phyloP scores from a whole-genome alignment of 2,888 invertebrate genomes.

The Hypselothyrea guttata region DNA sequence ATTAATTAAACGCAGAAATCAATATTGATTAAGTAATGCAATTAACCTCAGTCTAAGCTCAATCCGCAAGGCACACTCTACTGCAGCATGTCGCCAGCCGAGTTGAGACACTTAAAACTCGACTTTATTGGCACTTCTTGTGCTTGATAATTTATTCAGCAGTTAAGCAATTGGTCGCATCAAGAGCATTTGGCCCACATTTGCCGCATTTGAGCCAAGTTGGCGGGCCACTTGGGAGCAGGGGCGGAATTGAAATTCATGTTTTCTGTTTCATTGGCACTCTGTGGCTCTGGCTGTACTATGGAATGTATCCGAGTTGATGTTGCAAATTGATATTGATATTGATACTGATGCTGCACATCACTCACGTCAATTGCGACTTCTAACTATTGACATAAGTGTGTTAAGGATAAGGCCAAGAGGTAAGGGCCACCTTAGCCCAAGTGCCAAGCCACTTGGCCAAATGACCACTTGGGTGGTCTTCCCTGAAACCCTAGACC shows the following conservation, averaged over 20 bases:
- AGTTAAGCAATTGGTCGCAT: constrained; percentile 20
- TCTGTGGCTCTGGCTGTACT: too few species aligned
- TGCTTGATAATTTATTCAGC: constrained; percentile 16
- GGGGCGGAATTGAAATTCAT: constrained; percentile 38
- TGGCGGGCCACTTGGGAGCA: too few species aligned
- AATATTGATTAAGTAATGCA: too few species aligned
- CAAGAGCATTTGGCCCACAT: constrained; percentile 2
- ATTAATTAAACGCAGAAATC: too few species aligned
- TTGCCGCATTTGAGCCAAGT: too few species aligned
- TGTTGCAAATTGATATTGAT: too few species aligned
- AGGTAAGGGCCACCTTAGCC: constrained; percentile 8
- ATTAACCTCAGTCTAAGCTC: too few species aligned
- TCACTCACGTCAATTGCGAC: not conserved
- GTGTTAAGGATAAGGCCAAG: not conserved
- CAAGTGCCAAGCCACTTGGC: constrained; percentile 38
- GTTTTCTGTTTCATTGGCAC: constrained; percentile 31
- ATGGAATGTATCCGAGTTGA: constrained; percentile 18
- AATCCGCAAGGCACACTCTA: too few species aligned
- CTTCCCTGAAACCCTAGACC: constrained; percentile 9
- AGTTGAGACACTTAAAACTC: constrained; percentile 2
- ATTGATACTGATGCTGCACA: constrained; percentile 34
- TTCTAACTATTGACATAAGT: constrained; percentile 1
- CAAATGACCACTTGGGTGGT: constrained; percentile 46
- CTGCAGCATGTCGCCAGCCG: too few species aligned
- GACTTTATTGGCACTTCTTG: constrained; percentile 4